Evolutionary conservation across 2,797 vertebrate species (phyloP).

Genomic region (Sitta carolinensis): DNA sequence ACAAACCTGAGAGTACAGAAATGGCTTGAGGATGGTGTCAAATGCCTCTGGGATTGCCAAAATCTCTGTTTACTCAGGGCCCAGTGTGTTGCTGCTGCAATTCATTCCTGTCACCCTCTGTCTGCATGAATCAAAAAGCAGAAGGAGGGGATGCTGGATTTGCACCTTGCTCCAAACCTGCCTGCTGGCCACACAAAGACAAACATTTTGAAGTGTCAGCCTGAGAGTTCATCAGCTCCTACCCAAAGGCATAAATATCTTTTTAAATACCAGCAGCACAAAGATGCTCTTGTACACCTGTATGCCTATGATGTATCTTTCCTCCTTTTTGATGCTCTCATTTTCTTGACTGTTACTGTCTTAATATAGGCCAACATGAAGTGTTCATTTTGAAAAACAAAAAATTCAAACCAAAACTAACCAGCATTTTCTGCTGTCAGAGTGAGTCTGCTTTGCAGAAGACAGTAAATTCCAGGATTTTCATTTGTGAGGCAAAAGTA

Average conservation of each 20-base stretch:
- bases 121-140: not conserved
- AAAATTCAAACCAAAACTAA: not conserved
- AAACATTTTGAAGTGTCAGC: not conserved
- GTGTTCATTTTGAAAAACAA: not conserved
- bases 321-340: not conserved
- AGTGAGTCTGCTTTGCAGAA: not conserved
- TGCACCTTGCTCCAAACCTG: not conserved
- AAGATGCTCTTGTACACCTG: not conserved
- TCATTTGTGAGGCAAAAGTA: not conserved
- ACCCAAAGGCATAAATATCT: not conserved
- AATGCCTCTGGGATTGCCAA: not conserved
- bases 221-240: not conserved
- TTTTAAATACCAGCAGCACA: not conserved
- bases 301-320: not conserved
- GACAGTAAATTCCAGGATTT: constrained; percentile 4
- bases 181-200: not conserved
- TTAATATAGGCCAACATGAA: not conserved
- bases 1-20: not conserved
- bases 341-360: not conserved
- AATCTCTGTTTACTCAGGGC: not conserved
- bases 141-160: not conserved
- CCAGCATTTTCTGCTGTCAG: not conserved
- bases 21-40: not conserved
- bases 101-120: not conserved
- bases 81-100: not conserved